Evolutionary conservation across 30 jellyfish, hydroid and myxozoan genomes (phyloP).

Genomic region (Hydractinia symbiolongicarpus): DNA sequence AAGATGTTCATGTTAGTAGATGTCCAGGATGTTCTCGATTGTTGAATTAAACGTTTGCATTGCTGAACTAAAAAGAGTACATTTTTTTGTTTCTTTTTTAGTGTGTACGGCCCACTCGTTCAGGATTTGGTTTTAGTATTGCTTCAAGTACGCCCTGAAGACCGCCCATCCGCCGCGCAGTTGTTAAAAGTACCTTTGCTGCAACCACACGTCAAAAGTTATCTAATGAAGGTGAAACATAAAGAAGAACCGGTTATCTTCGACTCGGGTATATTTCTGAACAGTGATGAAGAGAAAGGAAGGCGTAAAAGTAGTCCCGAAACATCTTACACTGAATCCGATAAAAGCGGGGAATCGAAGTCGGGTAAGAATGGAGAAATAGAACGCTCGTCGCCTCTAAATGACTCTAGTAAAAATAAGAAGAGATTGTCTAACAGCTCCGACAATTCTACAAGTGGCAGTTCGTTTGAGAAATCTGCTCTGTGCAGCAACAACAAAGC

Average conservation of each 20-base stretch:
- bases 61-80: background rate
- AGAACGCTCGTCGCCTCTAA: background rate
- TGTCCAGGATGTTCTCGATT: no score
- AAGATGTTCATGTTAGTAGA: no score
- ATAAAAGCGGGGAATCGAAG: background rate
- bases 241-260: slow-evolving; percentile 24
- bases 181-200: slow-evolving; percentile 46
- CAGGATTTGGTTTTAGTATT: slow-evolving; percentile 43
- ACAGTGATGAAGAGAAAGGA: background rate
- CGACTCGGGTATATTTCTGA: slow-evolving; percentile 7
- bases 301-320: background rate
- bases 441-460: background rate
- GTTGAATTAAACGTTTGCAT: no score
- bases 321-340: no score
- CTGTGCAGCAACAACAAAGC: background rate
- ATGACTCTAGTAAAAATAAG: background rate
- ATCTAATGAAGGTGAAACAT: slow-evolving; percentile 16
- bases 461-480: background rate
- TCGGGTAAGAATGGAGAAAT: background rate
- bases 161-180: slow-evolving; percentile 60
- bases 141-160: slow-evolving; percentile 44
- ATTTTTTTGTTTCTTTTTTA: slow-evolving; percentile 8
- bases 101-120: slow-evolving; percentile 38
- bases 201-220: slow-evolving; percentile 31
- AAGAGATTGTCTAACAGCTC: background rate